phyloP scores from a whole-genome alignment of 1,140 invertebrate species.

The Melitaea cinxia region DNA sequence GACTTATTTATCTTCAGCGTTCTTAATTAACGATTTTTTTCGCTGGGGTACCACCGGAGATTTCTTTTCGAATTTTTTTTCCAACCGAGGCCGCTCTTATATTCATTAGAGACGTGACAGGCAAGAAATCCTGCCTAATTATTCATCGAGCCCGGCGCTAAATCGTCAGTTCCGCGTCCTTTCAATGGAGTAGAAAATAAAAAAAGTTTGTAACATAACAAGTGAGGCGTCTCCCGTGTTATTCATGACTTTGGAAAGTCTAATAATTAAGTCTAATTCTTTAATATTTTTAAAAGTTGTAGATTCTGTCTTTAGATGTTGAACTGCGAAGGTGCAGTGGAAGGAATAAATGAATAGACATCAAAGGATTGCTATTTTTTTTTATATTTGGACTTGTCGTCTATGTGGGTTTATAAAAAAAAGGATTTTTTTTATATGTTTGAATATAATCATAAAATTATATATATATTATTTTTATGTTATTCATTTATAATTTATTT shows the following conservation, averaged over 20 bases:
- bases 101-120: constrained; percentile 77
- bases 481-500: no score
- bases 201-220: constrained; percentile 71
- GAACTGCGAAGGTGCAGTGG: not conserved
- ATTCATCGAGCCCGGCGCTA: constrained; percentile 71
- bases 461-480: no score
- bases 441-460: no score
- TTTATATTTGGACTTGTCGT: no score
- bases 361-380: no score
- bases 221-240: constrained; percentile 63
- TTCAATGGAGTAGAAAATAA: constrained; percentile 74
- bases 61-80: constrained; percentile 51
- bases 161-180: constrained; percentile 65
- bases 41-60: constrained; percentile 49
- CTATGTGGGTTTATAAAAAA: no score
- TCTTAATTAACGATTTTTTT: constrained; percentile 68
- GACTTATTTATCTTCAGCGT: constrained; percentile 68
- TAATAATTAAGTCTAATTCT: constrained; percentile 38
- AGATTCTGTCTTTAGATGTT: not conserved
- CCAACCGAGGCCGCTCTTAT: constrained; percentile 54
- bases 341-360: no score
- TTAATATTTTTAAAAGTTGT: constrained; percentile 58
- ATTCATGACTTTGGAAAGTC: constrained; percentile 61
- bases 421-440: no score
- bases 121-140: constrained; percentile 76